A percentile compares a stretch with the other conserved stretches of the same genome.
phyloP scores from a whole-genome alignment of 1,140 invertebrate species.

The Drusus annulatus region DNA sequence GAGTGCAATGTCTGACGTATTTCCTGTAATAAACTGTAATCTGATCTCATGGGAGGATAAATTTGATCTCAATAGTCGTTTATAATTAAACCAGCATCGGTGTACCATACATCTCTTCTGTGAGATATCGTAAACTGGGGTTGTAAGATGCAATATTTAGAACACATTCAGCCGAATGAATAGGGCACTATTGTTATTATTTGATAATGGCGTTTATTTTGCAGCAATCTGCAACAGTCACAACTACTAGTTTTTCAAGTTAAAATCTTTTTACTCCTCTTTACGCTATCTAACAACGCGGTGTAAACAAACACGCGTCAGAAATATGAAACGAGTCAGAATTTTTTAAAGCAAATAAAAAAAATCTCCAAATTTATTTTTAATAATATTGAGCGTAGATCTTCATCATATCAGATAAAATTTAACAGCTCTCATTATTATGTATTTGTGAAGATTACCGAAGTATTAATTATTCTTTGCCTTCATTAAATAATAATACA shows the following conservation, averaged over 20 bases:
- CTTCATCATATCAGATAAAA: too few relatives aligned
- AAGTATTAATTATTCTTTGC: too few relatives aligned
- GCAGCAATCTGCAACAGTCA: neutral
- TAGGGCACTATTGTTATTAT: neutral
- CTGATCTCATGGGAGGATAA: constrained; percentile 10
- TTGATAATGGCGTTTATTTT: neutral
- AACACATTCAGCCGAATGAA: constrained; percentile 1
- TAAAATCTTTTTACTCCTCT: neutral
- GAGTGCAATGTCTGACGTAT: neutral
- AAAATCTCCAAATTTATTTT: too few relatives aligned
- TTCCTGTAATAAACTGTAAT: constrained; percentile 26
- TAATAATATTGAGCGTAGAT: too few relatives aligned
- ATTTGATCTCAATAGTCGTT: neutral
- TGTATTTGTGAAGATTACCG: too few relatives aligned
- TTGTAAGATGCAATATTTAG: constrained; percentile 13
- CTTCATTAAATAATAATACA: too few relatives aligned
- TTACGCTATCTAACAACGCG: neutral
- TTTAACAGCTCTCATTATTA: too few relatives aligned
- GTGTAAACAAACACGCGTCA: neutral
- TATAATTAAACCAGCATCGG: neutral
- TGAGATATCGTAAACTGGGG: constrained; percentile 1
- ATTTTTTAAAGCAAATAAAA: too few relatives aligned
- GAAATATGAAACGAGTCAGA: neutral
- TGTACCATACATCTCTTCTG: neutral
- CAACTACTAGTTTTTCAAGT: neutral